phyloP scores from a whole-genome alignment of 1,140 invertebrate species.

The Tetragonula clypearis region DNA sequence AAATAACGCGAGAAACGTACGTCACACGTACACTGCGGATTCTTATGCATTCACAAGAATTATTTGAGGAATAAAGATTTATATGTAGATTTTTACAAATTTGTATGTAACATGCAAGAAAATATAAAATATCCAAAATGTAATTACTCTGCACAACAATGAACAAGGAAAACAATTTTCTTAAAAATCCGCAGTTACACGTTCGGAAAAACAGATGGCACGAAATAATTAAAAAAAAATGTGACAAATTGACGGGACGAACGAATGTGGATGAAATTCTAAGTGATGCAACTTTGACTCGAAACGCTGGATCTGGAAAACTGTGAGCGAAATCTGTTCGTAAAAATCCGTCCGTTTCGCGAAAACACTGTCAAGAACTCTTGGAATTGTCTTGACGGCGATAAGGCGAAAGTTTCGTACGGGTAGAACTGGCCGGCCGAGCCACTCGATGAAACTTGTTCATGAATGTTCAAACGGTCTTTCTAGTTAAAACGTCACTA shows the following conservation, averaged over 20 bases:
- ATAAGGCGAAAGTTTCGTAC: neutral
- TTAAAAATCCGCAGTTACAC: too few species aligned
- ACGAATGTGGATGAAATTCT: neutral
- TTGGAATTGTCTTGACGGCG: neutral
- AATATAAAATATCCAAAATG: too few species aligned
- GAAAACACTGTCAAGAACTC: neutral
- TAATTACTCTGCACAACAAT: too few species aligned
- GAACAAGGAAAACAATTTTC: too few species aligned
- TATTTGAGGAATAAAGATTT: too few species aligned
- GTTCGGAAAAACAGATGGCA: too few species aligned
- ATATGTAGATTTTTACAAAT: too few species aligned
- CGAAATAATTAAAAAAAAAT: too few species aligned
- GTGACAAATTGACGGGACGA: neutral
- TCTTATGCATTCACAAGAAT: too few species aligned
- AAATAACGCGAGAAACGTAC: too few species aligned
- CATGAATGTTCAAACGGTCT: constrained; percentile 55
- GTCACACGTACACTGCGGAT: too few species aligned
- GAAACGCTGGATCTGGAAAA: neutral
- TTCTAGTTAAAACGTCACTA: constrained; percentile 62
- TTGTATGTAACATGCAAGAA: too few species aligned
- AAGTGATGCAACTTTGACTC: neutral
- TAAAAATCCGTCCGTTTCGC: neutral
- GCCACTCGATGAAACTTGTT: constrained; percentile 53
- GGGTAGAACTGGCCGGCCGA: constrained; percentile 14
- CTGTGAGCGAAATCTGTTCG: neutral